These are phyloP conservation scores for Harmothoe impar DNA, from an alignment of 2,888 invertebrate genomes.

Conservation along the genomic window DNA sequence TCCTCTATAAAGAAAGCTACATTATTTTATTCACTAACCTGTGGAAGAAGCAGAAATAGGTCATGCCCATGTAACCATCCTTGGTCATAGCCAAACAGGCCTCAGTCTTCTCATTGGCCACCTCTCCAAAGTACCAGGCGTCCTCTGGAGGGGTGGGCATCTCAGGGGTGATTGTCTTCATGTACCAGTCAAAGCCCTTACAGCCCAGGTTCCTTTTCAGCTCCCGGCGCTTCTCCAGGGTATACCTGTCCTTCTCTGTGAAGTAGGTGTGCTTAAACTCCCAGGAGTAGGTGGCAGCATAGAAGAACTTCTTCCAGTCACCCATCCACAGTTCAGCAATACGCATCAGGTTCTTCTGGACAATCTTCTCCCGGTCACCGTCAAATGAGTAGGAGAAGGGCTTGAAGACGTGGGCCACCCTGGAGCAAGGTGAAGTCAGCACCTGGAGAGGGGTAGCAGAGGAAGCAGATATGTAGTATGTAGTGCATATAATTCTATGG, in stretches of 20 bases:
- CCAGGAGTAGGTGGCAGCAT: constrained; percentile 72
- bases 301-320: constrained; percentile 73
- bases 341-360: constrained; percentile 73
- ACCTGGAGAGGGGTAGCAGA: constrained; percentile 66
- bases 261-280: constrained; percentile 70
- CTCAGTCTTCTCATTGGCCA: constrained; percentile 71
- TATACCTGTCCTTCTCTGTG: constrained; percentile 68
- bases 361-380: constrained; percentile 73
- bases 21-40: constrained; percentile 35
- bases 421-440: constrained; percentile 73
- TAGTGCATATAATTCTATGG: background rate
- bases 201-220: constrained; percentile 86
- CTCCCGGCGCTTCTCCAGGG: constrained; percentile 85
- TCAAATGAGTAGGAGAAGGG: constrained; percentile 74
- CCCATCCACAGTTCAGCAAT: constrained; percentile 75
- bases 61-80: constrained; percentile 72
- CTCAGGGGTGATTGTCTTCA: constrained; percentile 97
- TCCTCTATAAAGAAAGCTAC: no score
- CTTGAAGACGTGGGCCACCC: constrained; percentile 74
- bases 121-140: constrained; percentile 72
- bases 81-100: constrained; percentile 70
- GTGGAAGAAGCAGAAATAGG: constrained; percentile 73
- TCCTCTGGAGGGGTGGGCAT: constrained; percentile 71
- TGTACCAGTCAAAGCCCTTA: constrained; percentile 96
- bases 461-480: background rate